phyloP scores from a whole-genome alignment of 2,797 vertebrate genomes.

The Leuciscus waleckii region DNA sequence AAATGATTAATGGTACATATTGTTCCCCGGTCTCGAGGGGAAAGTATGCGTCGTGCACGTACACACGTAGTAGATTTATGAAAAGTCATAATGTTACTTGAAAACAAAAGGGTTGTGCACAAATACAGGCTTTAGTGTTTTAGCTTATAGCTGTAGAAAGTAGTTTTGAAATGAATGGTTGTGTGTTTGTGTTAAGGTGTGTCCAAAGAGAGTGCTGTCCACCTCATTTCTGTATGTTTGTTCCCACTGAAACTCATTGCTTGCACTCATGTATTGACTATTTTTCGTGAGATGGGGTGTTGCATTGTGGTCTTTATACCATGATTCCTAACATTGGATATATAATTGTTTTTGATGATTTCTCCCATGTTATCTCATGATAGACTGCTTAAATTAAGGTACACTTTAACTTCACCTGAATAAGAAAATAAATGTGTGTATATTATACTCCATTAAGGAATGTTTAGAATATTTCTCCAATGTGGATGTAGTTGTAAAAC shows the following conservation, averaged over 20 bases:
- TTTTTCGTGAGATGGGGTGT: slow-evolving; percentile 51
- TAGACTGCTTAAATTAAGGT: slow-evolving; percentile 70
- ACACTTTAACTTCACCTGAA: slow-evolving; percentile 62
- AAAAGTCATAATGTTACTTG: slow-evolving; percentile 35
- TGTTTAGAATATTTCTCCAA: slow-evolving; percentile 73
- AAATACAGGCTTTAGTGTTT: slow-evolving; percentile 46
- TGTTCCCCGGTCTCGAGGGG: slow-evolving; percentile 7
- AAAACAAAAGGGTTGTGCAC: slow-evolving; percentile 27
- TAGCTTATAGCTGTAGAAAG: slow-evolving; percentile 60
- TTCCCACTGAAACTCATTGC: slow-evolving; percentile 60
- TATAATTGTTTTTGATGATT: slow-evolving; percentile 66
- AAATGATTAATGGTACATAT: slow-evolving; percentile 45
- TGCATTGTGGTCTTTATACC: slow-evolving; percentile 51
- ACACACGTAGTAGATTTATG: slow-evolving; percentile 15
- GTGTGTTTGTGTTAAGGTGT: slow-evolving; percentile 46
- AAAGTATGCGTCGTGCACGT: slow-evolving; percentile 15
- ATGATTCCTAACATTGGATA: slow-evolving; percentile 61
- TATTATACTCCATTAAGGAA: slow-evolving; percentile 75
- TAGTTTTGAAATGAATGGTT: slow-evolving; percentile 49
- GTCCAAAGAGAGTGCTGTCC: slow-evolving; percentile 55
- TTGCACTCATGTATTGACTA: slow-evolving; percentile 54
- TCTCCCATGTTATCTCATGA: slow-evolving; percentile 65
- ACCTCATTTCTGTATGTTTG: slow-evolving; percentile 42
- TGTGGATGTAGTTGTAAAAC: slow-evolving; percentile 70
- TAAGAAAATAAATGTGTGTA: slow-evolving; percentile 62